A percentile compares a stretch with the other conserved stretches of the same genome.
Conservation (phyloP, 2,888 invertebrate genomes). For the Orchesella flavescens region DNA sequence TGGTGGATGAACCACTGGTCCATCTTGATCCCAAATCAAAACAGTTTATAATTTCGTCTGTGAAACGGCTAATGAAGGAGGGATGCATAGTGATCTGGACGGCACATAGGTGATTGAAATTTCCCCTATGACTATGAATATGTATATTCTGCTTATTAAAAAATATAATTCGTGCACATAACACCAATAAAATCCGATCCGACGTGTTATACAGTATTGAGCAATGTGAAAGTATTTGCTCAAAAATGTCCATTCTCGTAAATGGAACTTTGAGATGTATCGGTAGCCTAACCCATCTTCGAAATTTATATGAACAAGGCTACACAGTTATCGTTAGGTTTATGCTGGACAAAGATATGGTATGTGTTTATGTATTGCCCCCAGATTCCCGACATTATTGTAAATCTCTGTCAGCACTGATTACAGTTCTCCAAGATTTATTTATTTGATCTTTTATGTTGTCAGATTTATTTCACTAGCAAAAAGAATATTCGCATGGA, state of each 20-base stretch:
- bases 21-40: conserved; percentile 47
- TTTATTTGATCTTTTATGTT: too few relatives aligned
- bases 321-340: conserved; percentile 60
- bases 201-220: conserved; percentile 43
- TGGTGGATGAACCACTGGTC: conserved; percentile 50
- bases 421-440: too few relatives aligned
- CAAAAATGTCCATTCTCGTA: conserved; percentile 58
- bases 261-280: conserved; percentile 57
- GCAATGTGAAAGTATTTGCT: conserved; percentile 53
- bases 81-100: conserved; percentile 58
- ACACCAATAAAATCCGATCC: neutral
- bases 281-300: conserved; percentile 45
- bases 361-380: too few relatives aligned
- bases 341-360: conserved; percentile 52
- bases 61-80: conserved; percentile 26
- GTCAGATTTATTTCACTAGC: conserved; percentile 55
- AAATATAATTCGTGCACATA: too few relatives aligned
- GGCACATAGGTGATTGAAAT: conserved; percentile 47
- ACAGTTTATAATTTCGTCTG: conserved; percentile 33
- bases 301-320: conserved; percentile 41
- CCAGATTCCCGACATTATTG: too few relatives aligned
- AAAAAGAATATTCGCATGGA: conserved; percentile 30
- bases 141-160: too few relatives aligned
- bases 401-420: too few relatives aligned
- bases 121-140: neutral